Evolutionary conservation across 2,797 vertebrate species (phyloP), one percentile per base, ranked within the genome.

Genomic region (Myioborus miniatus): DNA sequence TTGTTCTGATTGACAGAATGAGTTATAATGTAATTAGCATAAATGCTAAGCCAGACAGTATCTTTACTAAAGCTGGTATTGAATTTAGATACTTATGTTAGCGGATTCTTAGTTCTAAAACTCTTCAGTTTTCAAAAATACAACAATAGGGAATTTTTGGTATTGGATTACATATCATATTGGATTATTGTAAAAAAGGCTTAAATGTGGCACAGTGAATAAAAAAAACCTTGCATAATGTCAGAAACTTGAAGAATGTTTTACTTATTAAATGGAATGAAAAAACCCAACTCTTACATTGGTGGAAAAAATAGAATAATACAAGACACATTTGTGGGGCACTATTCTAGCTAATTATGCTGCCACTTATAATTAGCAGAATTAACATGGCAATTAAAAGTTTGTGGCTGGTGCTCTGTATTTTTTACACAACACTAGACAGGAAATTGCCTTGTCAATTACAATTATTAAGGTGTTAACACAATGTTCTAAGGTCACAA

Each of bases 361-460:
- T 96, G 88, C 52, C 82, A 83, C 27, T 89, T 93, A 58, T 41
- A 87, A 88, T 93, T 92, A 92, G 46, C 89, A 75, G 71, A 93
- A 94, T 94, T 94, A 93, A 84, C 64, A 85, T 18, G 39, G 44
- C 32, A 82, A 41, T 53, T 87, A 87, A 70, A 94, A 89, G 62
- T 79, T 97, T 46, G 17, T 58, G 39, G 50, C 37, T 85, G 34
- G 29, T 83, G 32, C 15, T 87, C 59, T 43, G 23, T 49, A 30
- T 89, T n/a, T 84, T 91, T 83, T 84, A 62, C 34, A 79, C 36
- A 72, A 78, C 21, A 30, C 4, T 43, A 83, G 44, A 24, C 24
- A 90, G 74, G 37, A 96, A 91, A 92, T 94, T 94, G 55, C 44
- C 74, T 74, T 92, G 83, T 83, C 88, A 78, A n/a, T 93, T 83